Percentiles rank a stretch among this genome's conserved stretches.
phyloP scores from a whole-genome alignment of 2,113 vertebrate species.

The Melanostigma gelatinosum region DNA sequence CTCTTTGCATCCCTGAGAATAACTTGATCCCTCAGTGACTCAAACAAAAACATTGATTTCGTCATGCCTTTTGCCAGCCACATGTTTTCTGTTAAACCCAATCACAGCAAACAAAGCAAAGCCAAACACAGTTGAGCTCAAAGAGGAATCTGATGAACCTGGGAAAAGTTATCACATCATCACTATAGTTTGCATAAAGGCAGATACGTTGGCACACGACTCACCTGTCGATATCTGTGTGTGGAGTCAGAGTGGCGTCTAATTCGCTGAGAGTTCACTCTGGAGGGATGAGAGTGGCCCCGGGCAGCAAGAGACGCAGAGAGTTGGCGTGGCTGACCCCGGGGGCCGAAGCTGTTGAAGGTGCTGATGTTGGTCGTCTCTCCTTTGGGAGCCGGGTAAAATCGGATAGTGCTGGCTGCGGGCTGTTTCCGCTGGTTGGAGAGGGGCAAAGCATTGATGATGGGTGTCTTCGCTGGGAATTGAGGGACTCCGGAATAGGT shows the following conservation, averaged over 20 bases:
- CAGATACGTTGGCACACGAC: constrained; percentile 29
- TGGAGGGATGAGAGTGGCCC: constrained; percentile 85
- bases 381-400: constrained; percentile 74
- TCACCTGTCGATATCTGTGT: constrained; percentile 84
- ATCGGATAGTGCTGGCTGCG: constrained; percentile 74
- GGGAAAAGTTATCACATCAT: background rate
- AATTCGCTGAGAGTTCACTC: constrained; percentile 66
- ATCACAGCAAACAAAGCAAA: constrained; percentile 30
- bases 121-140: background rate
- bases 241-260: constrained; percentile 73
- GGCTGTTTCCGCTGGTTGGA: constrained; percentile 63
- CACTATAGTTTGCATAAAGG: background rate
- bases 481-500: constrained; percentile 79
- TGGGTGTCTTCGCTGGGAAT: constrained; percentile 81
- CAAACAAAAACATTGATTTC: constrained; percentile 44
- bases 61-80: constrained; percentile 19
- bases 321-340: constrained; percentile 78
- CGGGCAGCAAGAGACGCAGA: constrained; percentile 52
- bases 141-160: background rate
- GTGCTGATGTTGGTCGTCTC: constrained; percentile 51
- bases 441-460: constrained; percentile 83
- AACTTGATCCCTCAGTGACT: constrained; percentile 40
- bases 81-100: constrained; percentile 44
- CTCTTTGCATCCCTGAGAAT: constrained; percentile 45
- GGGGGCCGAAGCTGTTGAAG: constrained; percentile 57